Conservation (phyloP, 1,140 invertebrate species). For the Aleiodes sp. region DNA sequence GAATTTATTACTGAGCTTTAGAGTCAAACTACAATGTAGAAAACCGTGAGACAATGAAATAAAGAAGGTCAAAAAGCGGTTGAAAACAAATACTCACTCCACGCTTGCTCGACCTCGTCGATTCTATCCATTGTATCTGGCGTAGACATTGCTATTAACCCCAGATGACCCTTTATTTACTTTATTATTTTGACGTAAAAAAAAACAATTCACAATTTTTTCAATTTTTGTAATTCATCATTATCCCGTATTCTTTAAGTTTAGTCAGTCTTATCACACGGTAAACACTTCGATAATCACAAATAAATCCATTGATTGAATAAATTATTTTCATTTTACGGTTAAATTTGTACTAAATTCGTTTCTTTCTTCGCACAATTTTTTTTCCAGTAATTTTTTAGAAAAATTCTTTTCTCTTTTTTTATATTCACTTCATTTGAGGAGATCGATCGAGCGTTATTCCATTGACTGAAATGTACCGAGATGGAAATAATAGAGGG, state of each 20-base stretch:
- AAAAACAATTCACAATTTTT: conserved; percentile 4
- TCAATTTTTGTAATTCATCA: conserved; percentile 4
- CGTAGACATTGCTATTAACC: conserved; percentile 57
- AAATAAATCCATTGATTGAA: not conserved
- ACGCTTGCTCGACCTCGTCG: conserved; percentile 60
- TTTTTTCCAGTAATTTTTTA: no score
- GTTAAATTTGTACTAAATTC: not conserved
- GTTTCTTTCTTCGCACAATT: no score
- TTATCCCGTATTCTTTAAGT: not conserved
- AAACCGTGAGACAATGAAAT: not conserved
- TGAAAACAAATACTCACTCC: conserved; percentile 57
- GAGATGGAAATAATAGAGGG: conserved; percentile 25
- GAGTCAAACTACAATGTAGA: no score
- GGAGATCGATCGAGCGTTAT: not conserved
- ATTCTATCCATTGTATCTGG: conserved; percentile 62
- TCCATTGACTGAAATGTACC: no score
- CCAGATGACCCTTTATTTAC: conserved; percentile 46
- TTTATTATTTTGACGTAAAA: conserved; percentile 11
- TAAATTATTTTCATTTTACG: not conserved
- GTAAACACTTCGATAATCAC: not conserved
- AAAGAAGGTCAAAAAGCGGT: not conserved
- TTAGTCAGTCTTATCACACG: conserved; percentile 2
- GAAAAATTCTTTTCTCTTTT: no score
- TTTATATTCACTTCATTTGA: not conserved
- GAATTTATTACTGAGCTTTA: no score